These are phyloP conservation scores for Hippopotamyrus pictus DNA, from an alignment of 2,797 vertebrate genomes.

Conservation along the genomic window DNA sequence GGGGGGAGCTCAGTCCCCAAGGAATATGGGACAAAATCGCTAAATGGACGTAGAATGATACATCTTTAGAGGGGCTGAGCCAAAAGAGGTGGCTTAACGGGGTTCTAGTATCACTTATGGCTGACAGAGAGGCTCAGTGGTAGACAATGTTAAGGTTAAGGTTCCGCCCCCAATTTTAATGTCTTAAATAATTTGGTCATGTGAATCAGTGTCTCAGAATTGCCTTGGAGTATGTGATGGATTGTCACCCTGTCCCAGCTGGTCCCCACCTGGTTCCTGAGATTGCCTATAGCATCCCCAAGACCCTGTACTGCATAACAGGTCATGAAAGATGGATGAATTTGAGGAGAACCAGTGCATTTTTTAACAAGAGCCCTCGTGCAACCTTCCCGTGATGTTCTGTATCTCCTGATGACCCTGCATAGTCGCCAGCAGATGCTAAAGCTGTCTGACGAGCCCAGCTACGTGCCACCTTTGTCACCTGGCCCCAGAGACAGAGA, in stretches of 20 bases:
- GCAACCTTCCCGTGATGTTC: not conserved
- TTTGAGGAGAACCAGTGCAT: not conserved
- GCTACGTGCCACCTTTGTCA: not conserved
- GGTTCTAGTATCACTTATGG: not conserved
- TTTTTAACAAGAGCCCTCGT: not conserved
- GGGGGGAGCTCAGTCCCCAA: not conserved
- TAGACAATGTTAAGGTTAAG: not conserved
- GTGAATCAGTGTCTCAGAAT: not conserved
- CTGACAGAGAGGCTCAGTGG: not conserved
- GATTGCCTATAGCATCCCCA: not conserved
- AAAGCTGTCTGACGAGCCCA: not conserved
- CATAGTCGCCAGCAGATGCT: not conserved
- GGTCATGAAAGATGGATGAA: not conserved
- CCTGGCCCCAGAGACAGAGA: constrained; percentile 33
- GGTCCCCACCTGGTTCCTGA: not conserved
- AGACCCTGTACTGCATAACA: not conserved
- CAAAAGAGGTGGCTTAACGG: not conserved
- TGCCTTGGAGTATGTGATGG: not conserved
- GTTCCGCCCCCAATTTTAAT: not conserved
- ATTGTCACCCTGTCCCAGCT: not conserved
- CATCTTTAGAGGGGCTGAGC: not conserved
- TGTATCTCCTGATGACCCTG: not conserved
- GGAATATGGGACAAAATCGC: not conserved
- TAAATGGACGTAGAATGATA: not conserved
- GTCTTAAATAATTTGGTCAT: not conserved